Conservation (phyloP, 2,888 invertebrate species). For the Callyntrura guangdongensis region DNA sequence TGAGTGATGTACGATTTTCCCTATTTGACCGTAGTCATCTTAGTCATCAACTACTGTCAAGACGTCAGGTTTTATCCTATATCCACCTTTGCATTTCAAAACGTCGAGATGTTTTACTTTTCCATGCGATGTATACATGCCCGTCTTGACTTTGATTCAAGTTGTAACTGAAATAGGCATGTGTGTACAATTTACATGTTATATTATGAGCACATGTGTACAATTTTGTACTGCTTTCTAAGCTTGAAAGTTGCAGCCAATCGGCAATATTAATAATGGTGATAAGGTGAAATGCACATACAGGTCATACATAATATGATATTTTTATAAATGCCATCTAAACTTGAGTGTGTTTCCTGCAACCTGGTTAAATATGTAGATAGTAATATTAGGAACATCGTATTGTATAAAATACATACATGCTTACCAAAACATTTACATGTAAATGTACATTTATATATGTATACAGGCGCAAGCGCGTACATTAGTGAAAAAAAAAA, state of each 20-base stretch:
- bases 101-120: not conserved
- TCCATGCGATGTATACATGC: not conserved
- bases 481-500: not conserved
- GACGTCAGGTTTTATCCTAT: conserved; percentile 24
- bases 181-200: not conserved
- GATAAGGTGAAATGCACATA: not conserved
- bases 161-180: not conserved
- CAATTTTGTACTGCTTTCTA: not conserved
- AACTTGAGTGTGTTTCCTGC: not conserved
- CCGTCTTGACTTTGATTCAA: not conserved
- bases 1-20: conserved; percentile 21
- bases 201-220: conserved; percentile 57
- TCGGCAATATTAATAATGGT: not conserved
- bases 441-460: too few relatives aligned
- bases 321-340: too few relatives aligned
- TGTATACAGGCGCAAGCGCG: too few relatives aligned
- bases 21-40: conserved; percentile 44
- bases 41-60: conserved; percentile 58
- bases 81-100: conserved; percentile 45
- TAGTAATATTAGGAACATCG: not conserved
- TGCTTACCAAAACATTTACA: not conserved
- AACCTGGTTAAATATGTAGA: not conserved
- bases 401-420: not conserved
- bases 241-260: not conserved
- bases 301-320: not conserved